phyloP scores from a whole-genome alignment of 2,113 vertebrate genomes.

The Zosterops japonicus region DNA sequence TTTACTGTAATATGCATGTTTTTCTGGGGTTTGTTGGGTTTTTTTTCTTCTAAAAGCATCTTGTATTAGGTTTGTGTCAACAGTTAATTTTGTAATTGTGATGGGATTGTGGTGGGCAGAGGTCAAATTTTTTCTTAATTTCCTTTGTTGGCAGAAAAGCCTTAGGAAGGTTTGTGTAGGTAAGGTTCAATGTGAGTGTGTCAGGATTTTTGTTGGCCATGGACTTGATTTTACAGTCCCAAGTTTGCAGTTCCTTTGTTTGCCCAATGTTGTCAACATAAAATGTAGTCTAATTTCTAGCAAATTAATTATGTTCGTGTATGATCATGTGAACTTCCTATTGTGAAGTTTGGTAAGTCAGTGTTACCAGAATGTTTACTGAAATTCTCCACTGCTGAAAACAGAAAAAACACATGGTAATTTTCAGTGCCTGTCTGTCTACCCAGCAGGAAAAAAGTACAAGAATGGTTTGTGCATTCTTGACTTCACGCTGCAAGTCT shows the following conservation, averaged over 20 bases:
- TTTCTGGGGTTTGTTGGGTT: neutral
- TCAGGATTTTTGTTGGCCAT: neutral
- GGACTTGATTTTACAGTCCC: neutral
- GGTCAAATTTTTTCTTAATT: neutral
- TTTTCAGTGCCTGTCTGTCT: neutral
- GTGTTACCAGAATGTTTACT: neutral
- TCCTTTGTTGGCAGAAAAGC: neutral
- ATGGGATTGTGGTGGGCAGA: neutral
- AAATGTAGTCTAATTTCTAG: neutral
- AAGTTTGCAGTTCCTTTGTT: neutral
- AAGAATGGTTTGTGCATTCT: neutral
- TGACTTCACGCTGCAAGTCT: neutral
- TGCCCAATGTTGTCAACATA: neutral
- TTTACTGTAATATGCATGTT: neutral
- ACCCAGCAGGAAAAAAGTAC: neutral
- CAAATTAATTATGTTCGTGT: neutral
- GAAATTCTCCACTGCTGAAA: neutral
- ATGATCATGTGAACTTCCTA: neutral
- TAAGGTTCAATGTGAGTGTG: fast-evolving
- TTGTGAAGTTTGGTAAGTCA: neutral
- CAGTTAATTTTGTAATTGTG: neutral
- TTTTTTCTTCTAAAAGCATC: neutral
- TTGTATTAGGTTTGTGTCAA: neutral
- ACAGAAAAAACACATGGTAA: neutral
- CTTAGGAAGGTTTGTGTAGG: neutral